Evolutionary conservation across 2,797 vertebrate species (phyloP).

Genomic region (Ficedula albicollis): DNA sequence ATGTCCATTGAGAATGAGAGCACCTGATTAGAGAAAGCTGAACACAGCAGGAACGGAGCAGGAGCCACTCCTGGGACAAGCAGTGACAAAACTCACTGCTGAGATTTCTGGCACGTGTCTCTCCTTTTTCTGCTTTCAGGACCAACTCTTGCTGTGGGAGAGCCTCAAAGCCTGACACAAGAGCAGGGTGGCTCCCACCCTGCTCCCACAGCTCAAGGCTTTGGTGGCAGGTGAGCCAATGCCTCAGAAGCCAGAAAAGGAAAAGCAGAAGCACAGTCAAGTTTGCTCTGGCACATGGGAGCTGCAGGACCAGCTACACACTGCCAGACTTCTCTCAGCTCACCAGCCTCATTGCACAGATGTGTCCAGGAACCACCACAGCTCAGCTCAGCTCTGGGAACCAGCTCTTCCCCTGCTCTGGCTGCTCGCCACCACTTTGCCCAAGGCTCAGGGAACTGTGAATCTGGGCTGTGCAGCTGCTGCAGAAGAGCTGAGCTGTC

Average conservation of each 20-base stretch:
- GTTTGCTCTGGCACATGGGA: background rate
- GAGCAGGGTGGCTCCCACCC: background rate
- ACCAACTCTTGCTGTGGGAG: background rate
- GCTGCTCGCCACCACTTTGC: fast-evolving
- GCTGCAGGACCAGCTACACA: background rate
- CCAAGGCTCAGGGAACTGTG: background rate
- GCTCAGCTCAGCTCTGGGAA: background rate
- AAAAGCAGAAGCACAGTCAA: background rate
- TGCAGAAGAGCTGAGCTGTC: background rate
- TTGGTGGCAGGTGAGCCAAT: background rate
- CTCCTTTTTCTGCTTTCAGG: background rate
- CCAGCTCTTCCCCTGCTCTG: background rate
- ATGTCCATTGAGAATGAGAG: background rate
- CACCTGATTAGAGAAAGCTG: background rate
- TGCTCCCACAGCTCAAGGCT: background rate
- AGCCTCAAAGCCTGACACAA: background rate
- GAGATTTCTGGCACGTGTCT: background rate
- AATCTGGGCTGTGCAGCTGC: background rate
- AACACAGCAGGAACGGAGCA: background rate
- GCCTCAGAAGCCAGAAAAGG: background rate
- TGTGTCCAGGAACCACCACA: background rate
- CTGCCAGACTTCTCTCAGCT: background rate
- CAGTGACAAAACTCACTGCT: background rate
- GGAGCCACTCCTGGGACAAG: background rate
- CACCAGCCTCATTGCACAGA: background rate